Percentiles rank a stretch among this genome's conserved stretches.
Evolutionary conservation across 2,888 invertebrate genomes (phyloP).

Genomic region (Pycnomerus fuliginosus): DNA sequence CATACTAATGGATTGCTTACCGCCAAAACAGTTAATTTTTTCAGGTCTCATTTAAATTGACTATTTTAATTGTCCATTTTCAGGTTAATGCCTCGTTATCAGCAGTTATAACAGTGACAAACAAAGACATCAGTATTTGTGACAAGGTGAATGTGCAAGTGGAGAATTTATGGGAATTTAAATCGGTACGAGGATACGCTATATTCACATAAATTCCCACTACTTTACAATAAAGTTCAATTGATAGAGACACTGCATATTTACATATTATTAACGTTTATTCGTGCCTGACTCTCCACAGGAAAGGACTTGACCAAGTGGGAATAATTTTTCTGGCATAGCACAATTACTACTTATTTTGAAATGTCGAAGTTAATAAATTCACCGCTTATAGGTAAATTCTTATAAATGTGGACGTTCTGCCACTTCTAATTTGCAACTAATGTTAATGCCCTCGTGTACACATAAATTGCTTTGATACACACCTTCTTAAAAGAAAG

Average conservation of each 20-base stretch:
- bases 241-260: slow-evolving; percentile 23
- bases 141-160: slow-evolving; percentile 44
- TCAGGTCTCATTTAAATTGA: slow-evolving; percentile 2
- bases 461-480: no score
- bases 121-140: slow-evolving; percentile 48
- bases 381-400: no score
- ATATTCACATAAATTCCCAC: slow-evolving; percentile 37
- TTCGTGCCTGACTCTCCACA: slow-evolving; percentile 25
- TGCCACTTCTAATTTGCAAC: no score
- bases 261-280: slow-evolving; percentile 26
- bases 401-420: no score
- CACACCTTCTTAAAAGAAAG: no score
- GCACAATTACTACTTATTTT: no score
- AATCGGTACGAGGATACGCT: slow-evolving; percentile 45
- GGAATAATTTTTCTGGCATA: no score
- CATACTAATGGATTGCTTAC: slow-evolving; percentile 33
- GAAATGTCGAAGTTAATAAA: no score
- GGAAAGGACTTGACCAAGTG: no score
- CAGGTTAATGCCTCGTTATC: neutral
- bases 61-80: no score
- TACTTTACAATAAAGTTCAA: slow-evolving; percentile 31
- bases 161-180: slow-evolving; percentile 41
- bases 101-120: slow-evolving; percentile 21
- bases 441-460: no score
- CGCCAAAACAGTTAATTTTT: slow-evolving; percentile 25